Base-by-base conservation (phyloP, 64 coral and sea anemone species). In the Stylophora pistillata region DNA sequence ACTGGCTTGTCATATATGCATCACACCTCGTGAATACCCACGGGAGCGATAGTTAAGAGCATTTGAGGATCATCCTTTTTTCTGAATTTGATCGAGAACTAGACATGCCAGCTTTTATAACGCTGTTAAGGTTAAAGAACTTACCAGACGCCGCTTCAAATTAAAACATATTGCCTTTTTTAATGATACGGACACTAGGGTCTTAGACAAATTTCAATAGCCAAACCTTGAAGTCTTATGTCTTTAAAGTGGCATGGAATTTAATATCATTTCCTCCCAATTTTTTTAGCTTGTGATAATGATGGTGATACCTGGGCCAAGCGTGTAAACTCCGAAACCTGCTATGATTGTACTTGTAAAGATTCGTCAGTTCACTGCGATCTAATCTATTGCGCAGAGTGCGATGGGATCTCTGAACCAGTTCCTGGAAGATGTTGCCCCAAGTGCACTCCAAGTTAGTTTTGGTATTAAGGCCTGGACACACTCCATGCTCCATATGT, bases 351-450 rank as follows among this genome's bases (percentile, higher is more conserved):
- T 18, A 32, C 79, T 1, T 82, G 79, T 59, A 41, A 21, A 41
- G 33, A 47, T 62, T 82, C 59, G 0, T 20, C 37, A 21, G 21
- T 12, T 65, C 58, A 21, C 5, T 59, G 30, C 18, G 2, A 5
- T 20, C 1, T 23, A 4, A 13, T 65, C 4, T 13, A 17, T 0
- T 82, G 79, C 41, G 0, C 15, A 32, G 21, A 3, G 30, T 41
- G 58, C 13, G 5, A 29, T 47, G 79, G 79, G 23, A 21, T 82
- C 17, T 3, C 29, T 41, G 29, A 10, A 13, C 4, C 30, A 13
- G 58, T 82, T 33, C 29, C 58, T 41, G 79, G 59, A 47, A 66
- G 41, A n/a, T 82, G 79, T 30, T 82, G 79, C 13, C 58, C 79
- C 4, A 18, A 47, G 10, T 82, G 79, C 30, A 4, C 2, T 10